Base-by-base conservation (phyloP, 1,140 invertebrate species). In the Penaeus vannamei region DNA sequence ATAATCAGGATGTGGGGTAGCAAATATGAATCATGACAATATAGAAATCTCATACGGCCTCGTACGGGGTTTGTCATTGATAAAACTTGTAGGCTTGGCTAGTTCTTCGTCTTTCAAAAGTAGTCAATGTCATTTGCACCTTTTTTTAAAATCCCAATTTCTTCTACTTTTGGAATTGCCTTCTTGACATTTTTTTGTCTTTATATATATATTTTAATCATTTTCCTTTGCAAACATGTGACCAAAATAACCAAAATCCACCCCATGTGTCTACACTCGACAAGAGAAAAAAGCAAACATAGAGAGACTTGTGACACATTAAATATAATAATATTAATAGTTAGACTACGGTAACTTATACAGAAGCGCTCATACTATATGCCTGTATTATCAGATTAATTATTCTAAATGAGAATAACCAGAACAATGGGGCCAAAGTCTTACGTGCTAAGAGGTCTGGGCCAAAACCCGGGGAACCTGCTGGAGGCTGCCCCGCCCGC, bases 281-380 rank as follows among this genome's bases (percentile, higher is more conserved):
- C 84, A 90, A 90, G 69, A 64, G 84, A 91, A 91, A 91, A 89
- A 91, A 91, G 91, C 91, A 91, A 91, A 91, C 91, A 53, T 53
- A 91, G 89, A 90, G 84, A 88, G 85, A 90, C 91, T 91, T 91
- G 91, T 91, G 91, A 91, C 87, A 92, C 91, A 92, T 90, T 92
- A 91, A 92, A 91, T 90, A 87, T 90, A 91, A 91, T 91, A 91
- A 91, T 90, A 92, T 91, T 91, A 92, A 91, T 91, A 91, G 91
- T 91, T 91, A 89, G 90, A 91, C 92, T 92, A 92, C 92, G 88
- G 86, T 91, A 91, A 92, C 89, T 91, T 88, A 91, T 90, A 91
- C 89, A 90, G 87, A 91, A 90, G 91, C 90, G 86, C 82, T 90
- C 85, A 90, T 87, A 85, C 91, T 91, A 88, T 88, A 88, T 91